Percentiles rank a stretch among this genome's conserved stretches.
Conservation (phyloP, 2,888 invertebrate genomes). For the Pocota personata region DNA sequence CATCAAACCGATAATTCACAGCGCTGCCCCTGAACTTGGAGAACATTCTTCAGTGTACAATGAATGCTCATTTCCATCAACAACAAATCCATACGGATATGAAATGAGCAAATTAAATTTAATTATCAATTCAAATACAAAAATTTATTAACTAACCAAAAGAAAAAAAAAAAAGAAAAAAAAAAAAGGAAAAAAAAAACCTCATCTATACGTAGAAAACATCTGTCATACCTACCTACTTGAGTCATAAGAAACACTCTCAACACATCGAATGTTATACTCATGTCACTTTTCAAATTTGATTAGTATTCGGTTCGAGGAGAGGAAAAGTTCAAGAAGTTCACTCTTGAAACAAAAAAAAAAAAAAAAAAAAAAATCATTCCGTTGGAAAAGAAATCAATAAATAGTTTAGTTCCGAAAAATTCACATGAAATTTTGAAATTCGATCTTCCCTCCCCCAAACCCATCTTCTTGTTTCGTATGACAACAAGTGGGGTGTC, state of each 20-base stretch:
- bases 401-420: conserved; percentile 41
- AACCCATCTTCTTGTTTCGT: neutral
- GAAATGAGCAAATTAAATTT: conserved; percentile 1
- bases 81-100: neutral
- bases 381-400: conserved; percentile 53
- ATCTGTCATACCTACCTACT: conserved; percentile 26
- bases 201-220: neutral
- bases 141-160: neutral
- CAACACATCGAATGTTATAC: conserved; percentile 13
- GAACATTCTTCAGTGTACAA: conserved; percentile 6
- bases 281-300: conserved; percentile 16
- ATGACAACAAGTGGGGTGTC: conserved; percentile 70
- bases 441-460: conserved; percentile 28
- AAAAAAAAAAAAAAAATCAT: neutral
- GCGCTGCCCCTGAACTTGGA: conserved; percentile 30
- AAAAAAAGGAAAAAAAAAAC: no score
- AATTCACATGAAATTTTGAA: conserved; percentile 41
- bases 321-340: conserved; percentile 6
- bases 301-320: neutral
- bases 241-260: conserved; percentile 19
- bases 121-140: conserved; percentile 16
- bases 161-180: neutral
- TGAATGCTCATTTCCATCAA: neutral
- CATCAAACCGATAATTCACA: conserved; percentile 8
- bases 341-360: conserved; percentile 11